A percentile compares a stretch with the other conserved stretches of the same genome.
Evolutionary conservation across 2,113 vertebrate genomes (phyloP).

Genomic region (Typhlomys cinereus): DNA sequence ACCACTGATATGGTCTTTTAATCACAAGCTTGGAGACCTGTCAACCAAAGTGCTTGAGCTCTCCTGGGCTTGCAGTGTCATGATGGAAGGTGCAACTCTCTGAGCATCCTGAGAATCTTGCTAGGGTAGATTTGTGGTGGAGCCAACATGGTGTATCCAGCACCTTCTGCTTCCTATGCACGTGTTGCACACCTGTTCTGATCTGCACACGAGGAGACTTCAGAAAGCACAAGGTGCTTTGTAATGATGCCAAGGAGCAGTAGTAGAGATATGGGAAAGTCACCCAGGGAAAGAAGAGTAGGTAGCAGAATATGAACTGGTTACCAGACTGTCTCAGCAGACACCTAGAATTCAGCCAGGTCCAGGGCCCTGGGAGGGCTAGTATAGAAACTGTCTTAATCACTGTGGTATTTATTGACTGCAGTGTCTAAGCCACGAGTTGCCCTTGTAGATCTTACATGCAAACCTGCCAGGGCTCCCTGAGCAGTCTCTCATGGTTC

Average conservation of each 20-base stretch:
- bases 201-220: background rate
- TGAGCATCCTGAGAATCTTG: background rate
- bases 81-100: background rate
- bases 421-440: background rate
- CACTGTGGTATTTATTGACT: background rate
- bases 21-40: background rate
- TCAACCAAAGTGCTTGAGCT: background rate
- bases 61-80: background rate
- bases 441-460: background rate
- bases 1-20: background rate
- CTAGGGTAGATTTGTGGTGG: background rate
- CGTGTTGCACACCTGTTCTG: background rate
- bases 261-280: background rate
- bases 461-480: background rate
- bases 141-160: background rate
- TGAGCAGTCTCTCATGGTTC: background rate
- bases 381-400: background rate
- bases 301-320: background rate
- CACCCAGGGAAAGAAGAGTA: background rate
- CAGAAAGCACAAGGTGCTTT: background rate
- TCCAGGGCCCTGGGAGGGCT: background rate
- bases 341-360: background rate
- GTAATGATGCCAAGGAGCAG: background rate
- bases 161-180: background rate
- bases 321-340: background rate